Evolutionary conservation across 2,113 vertebrate genomes (phyloP).

Genomic region (Lathamus discolor): DNA sequence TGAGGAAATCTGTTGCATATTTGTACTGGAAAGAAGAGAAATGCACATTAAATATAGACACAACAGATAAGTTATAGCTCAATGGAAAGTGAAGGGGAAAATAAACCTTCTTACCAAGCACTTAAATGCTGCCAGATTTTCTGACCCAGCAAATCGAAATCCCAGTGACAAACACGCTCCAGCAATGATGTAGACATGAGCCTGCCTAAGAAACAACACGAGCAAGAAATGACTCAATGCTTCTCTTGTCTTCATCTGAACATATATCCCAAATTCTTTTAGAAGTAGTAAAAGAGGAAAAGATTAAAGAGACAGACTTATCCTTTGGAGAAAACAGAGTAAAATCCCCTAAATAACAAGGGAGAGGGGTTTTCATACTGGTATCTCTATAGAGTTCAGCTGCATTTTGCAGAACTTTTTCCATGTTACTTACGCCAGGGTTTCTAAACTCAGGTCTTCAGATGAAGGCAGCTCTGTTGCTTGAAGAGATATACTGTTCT

Average conservation of each 20-base stretch:
- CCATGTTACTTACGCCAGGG: slow-evolving; percentile 85
- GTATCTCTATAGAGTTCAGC: background rate
- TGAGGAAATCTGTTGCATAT: slow-evolving; percentile 92
- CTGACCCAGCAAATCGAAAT: slow-evolving; percentile 94
- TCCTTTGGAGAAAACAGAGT: background rate
- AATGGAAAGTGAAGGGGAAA: background rate
- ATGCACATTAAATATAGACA: background rate
- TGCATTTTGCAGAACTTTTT: background rate
- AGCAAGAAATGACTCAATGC: background rate
- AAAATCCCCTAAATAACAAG: background rate
- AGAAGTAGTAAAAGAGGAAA: background rate
- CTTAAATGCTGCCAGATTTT: slow-evolving; percentile 93
- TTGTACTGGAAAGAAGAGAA: slow-evolving; percentile 79
- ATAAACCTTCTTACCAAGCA: slow-evolving; percentile 82
- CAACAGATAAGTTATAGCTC: background rate
- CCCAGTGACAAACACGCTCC: slow-evolving; percentile 95
- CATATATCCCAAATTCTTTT: background rate
- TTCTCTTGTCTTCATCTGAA: background rate
- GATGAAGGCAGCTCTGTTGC: slow-evolving; percentile 82
- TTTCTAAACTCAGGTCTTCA: slow-evolving; percentile 94
- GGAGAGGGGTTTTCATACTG: background rate
- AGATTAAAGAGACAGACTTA: background rate
- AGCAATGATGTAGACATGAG: slow-evolving; percentile 95
- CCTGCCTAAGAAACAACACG: slow-evolving; percentile 82
- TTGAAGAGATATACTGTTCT: slow-evolving; percentile 85